These are phyloP conservation scores for Polypterus senegalus DNA, from an alignment of 2,113 vertebrate genomes.

Conservation along the genomic window DNA sequence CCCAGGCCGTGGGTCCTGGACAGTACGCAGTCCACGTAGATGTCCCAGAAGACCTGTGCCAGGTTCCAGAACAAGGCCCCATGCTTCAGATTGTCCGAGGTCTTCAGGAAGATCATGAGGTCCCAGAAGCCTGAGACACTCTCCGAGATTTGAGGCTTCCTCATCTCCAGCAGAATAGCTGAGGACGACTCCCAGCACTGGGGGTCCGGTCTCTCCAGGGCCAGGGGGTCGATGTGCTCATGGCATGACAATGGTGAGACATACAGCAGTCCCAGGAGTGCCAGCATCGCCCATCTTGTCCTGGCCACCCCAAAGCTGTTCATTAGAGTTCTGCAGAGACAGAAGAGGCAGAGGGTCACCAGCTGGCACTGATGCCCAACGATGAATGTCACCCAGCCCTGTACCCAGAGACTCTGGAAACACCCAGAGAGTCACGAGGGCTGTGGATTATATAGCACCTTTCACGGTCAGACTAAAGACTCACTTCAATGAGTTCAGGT, in stretches of 20 bases:
- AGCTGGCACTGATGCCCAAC: too few relatives aligned
- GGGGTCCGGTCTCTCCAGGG: constrained; percentile 55
- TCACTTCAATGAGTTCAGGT: too few relatives aligned
- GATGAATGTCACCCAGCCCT: too few relatives aligned
- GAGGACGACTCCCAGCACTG: constrained; percentile 89
- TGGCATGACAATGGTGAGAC: constrained; percentile 42
- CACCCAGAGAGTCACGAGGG: too few relatives aligned
- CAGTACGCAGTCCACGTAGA: constrained; percentile 82
- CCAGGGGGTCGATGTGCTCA: constrained; percentile 61
- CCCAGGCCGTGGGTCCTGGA: constrained; percentile 84
- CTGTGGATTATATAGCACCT: too few relatives aligned
- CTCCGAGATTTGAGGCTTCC: constrained; percentile 72
- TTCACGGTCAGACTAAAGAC: too few relatives aligned
- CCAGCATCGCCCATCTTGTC: constrained; percentile 16
- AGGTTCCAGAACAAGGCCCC: constrained; percentile 83
- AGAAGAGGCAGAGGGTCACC: too few relatives aligned
- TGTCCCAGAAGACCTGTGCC: constrained; percentile 87
- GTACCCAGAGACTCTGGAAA: too few relatives aligned
- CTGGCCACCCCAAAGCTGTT: too few relatives aligned
- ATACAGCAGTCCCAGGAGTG: constrained; percentile 52
- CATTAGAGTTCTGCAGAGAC: too few relatives aligned
- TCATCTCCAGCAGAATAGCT: constrained; percentile 69
- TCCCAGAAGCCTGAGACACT: constrained; percentile 83
- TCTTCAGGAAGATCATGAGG: constrained; percentile 77
- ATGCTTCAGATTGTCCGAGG: constrained; percentile 77